Evolutionary conservation across 30 jellyfish, hydroid and myxozoan species (phyloP), one percentile per base, ranked within the genome.

Genomic region (Phacellophora camtschatica): DNA sequence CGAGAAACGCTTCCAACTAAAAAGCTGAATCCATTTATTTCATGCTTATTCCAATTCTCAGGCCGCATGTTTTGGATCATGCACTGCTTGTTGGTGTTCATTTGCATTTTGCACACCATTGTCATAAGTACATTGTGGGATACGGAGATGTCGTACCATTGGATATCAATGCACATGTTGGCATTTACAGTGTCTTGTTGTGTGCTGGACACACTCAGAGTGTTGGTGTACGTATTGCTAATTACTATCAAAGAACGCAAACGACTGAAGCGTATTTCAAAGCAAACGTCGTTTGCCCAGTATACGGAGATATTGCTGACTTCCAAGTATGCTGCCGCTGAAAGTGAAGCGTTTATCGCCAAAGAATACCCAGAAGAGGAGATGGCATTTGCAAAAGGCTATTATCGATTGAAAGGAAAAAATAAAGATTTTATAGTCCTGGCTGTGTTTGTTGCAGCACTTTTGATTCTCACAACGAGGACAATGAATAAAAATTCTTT

Each of bases 161-260:
- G 90, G 90, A 20, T 78, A 16, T 78, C 90, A 13, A 58, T 58
- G 67, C 69, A 68, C 34, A 25, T 37, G 8, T 66, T 78, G 11
- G 82, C 70, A 11, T 19, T 78, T 19, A 51, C 70, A 6, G 49
- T 78, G 3, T 64, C 82, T 16, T 78, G 90, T 22, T 62, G 56
- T 34, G 19, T 78, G 20, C 11, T 61, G 0, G 90, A 78, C 48
- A 78, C 90, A 2, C 39, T 42, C 30, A 45, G 90, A 20, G 90
- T 78, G 27, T 25, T 78, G 31, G 27, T 63, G 49, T 78, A 78
- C 24, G 30, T 78, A 8, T 33, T 78, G 30, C 2, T n/a, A 19
- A 78, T 78, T 32, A 78, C 90, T 6, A 31, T 78, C 28, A 78
- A 63, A 33, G 90, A 78, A 49, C 82, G 90, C 36, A 78, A 10